A percentile compares a stretch with the other conserved stretches of the same genome.
Conservation (phyloP, 2,797 vertebrate genomes). For the Eulemur coronatus region DNA sequence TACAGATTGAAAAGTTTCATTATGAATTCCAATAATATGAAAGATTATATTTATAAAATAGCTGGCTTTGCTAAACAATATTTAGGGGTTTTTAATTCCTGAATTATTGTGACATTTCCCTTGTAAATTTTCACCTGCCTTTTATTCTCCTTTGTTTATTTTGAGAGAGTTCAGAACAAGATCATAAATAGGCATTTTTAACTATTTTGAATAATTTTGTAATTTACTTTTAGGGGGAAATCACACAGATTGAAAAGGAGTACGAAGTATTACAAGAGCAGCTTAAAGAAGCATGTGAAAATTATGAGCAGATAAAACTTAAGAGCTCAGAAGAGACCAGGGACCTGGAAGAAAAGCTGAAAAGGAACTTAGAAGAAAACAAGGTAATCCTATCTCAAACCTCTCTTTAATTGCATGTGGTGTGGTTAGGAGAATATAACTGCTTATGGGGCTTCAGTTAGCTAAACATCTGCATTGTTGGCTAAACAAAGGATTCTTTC, state of each 20-base stretch:
- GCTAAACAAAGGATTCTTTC: neutral
- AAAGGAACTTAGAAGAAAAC: slow-evolving; percentile 79
- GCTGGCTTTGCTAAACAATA: neutral
- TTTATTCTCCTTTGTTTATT: neutral
- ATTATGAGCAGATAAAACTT: slow-evolving; percentile 65
- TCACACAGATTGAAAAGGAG: slow-evolving; percentile 87
- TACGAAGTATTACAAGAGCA: slow-evolving; percentile 79
- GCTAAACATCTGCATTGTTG: neutral
- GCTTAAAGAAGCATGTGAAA: slow-evolving; percentile 82
- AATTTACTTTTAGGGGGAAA: slow-evolving; percentile 87
- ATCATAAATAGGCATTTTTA: neutral
- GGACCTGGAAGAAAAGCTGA: slow-evolving; percentile 83
- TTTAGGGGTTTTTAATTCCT: slow-evolving; percentile 24
- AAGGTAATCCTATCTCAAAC: slow-evolving; percentile 82
- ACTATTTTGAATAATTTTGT: neutral
- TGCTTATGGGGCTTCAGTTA: neutral
- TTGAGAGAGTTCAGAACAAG: slow-evolving; percentile 26
- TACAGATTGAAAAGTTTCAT: neutral
- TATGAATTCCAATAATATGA: neutral
- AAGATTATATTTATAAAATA: neutral
- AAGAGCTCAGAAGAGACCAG: slow-evolving; percentile 71
- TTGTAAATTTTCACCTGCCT: slow-evolving; percentile 8
- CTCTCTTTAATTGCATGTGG: neutral
- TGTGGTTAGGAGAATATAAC: too few relatives aligned
- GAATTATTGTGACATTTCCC: neutral